phyloP scores from a whole-genome alignment of 2,113 vertebrate species.

The Chrysochloris asiatica region DNA sequence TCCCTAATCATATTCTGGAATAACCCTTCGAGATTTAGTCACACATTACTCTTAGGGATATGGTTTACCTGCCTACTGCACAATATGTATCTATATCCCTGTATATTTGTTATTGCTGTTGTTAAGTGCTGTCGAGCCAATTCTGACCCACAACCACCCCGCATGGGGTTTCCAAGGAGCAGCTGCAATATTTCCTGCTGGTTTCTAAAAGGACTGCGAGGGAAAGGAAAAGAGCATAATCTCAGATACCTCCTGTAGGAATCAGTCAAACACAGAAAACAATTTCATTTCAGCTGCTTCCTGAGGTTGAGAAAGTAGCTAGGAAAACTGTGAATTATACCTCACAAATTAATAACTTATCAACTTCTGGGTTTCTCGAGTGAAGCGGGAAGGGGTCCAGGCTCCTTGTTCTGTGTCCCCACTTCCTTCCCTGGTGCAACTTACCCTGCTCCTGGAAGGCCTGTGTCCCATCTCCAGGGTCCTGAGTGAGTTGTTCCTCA shows the following conservation, averaged over 20 bases:
- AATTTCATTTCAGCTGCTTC: not conserved
- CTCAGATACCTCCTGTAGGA: not conserved
- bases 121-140: no score
- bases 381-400: not conserved
- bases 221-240: not conserved
- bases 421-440: not conserved
- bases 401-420: not conserved
- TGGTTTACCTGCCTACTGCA: not conserved
- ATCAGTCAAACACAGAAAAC: not conserved
- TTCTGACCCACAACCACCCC: not conserved
- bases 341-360: not conserved
- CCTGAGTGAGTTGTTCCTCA: constrained; percentile 52
- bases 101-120: no score
- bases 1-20: not conserved
- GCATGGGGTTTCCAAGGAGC: not conserved
- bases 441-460: constrained; percentile 76
- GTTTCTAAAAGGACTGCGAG: constrained; percentile 11
- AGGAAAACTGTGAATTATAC: not conserved
- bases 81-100: no score
- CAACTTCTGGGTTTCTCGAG: not conserved
- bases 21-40: not conserved
- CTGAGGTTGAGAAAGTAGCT: not conserved
- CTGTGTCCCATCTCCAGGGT: constrained; percentile 47
- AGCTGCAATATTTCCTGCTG: not conserved
- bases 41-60: not conserved